These are phyloP conservation scores for Muscidifurax raptorellus DNA, from an alignment of 1,140 invertebrate species.

Conservation along the genomic window DNA sequence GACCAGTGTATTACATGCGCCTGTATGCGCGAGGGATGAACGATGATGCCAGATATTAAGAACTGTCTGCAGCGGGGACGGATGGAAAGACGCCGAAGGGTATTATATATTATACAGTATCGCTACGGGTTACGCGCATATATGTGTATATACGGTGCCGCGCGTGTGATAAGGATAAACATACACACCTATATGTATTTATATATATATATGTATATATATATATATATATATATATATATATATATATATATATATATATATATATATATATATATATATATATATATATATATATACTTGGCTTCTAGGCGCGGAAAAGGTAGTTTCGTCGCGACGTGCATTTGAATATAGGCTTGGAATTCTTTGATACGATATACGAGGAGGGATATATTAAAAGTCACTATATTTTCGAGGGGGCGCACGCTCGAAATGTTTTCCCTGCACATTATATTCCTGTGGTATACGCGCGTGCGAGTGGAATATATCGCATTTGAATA, in stretches of 20 bases:
- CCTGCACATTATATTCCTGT: conserved; percentile 3
- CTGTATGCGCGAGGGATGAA: conserved; percentile 61
- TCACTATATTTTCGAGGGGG: conserved; percentile 26
- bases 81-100: conserved; percentile 56
- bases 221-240: too few relatives aligned
- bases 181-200: too few relatives aligned
- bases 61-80: conserved; percentile 52
- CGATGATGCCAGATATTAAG: conserved; percentile 73
- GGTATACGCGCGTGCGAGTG: neutral
- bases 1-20: neutral
- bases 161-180: conserved; percentile 68
- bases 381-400: conserved; percentile 40
- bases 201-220: too few relatives aligned
- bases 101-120: conserved; percentile 55
- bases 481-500: conserved; percentile 38
- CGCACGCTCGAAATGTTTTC: neutral
- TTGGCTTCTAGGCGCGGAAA: conserved; percentile 30
- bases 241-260: too few relatives aligned
- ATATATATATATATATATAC: too few relatives aligned
- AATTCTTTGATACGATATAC: conserved; percentile 43
- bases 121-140: conserved; percentile 27
- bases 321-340: conserved; percentile 37
- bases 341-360: conserved; percentile 43
- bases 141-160: conserved; percentile 2
- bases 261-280: too few relatives aligned